Conservation (phyloP, 1,140 invertebrate genomes). For the Vollenhovia emeryi region DNA sequence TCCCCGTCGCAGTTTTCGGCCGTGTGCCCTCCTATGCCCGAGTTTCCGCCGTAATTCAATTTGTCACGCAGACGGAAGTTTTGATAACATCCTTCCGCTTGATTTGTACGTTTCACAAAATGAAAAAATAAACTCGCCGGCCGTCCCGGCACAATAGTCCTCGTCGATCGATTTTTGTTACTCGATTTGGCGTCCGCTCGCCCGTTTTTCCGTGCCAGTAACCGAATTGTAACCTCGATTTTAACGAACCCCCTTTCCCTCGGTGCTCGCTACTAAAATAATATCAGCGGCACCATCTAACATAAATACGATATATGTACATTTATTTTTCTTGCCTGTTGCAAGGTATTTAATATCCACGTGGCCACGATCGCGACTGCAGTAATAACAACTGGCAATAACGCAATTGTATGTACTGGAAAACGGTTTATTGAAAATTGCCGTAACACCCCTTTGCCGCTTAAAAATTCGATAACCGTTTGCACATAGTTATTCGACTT, state of each 20-base stretch:
- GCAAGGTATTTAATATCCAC: background rate
- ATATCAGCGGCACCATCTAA: constrained; percentile 21
- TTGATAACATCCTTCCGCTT: constrained; percentile 76
- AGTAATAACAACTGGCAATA: background rate
- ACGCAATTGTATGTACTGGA: background rate
- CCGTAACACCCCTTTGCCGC: background rate
- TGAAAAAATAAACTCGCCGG: constrained; percentile 48
- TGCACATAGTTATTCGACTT: background rate
- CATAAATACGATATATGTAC: constrained; percentile 35
- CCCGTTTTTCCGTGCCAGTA: constrained; percentile 33
- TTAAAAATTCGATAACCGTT: constrained; percentile 27
- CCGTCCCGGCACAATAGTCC: constrained; percentile 46
- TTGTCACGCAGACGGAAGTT: constrained; percentile 76
- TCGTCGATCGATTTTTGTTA: constrained; percentile 64
- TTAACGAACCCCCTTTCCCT: constrained; percentile 58
- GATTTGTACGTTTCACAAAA: constrained; percentile 70
- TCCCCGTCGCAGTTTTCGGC: constrained; percentile 30
- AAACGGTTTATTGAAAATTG: background rate
- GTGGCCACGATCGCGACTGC: background rate
- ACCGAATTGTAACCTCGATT: constrained; percentile 66
- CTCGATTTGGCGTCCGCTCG: constrained; percentile 53
- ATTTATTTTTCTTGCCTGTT: constrained; percentile 26
- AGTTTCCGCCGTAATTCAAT: constrained; percentile 73
- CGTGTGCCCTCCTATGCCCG: constrained; percentile 57
- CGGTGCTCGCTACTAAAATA: constrained; percentile 25